A percentile compares a stretch with the other conserved stretches of the same genome.
Conservation (phyloP, 1,140 invertebrate species). For the Pectinophora gossypiella region DNA sequence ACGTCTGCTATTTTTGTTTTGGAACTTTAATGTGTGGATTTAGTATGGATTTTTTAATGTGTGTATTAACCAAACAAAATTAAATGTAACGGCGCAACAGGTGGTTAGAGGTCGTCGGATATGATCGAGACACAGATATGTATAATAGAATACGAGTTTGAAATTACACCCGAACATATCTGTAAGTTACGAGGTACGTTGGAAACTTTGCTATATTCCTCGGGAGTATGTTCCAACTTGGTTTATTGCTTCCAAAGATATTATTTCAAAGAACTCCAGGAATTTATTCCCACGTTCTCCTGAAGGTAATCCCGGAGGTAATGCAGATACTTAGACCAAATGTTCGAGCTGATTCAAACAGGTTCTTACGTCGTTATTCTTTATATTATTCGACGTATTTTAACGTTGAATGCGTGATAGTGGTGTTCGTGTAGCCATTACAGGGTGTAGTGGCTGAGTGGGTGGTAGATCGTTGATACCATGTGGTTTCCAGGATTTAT, state of each 20-base stretch:
- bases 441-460: too few relatives aligned
- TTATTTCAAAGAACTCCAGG: constrained; percentile 59
- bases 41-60: too few relatives aligned
- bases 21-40: too few relatives aligned
- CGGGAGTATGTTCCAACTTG: constrained; percentile 55
- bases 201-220: constrained; percentile 56
- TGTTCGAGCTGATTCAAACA: too few relatives aligned
- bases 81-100: not conserved
- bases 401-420: too few relatives aligned
- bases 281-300: constrained; percentile 53
- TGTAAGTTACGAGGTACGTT: constrained; percentile 39
- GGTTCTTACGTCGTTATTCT: too few relatives aligned
- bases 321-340: constrained; percentile 51
- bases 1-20: too few relatives aligned
- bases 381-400: too few relatives aligned
- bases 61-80: too few relatives aligned
- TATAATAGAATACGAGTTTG: not conserved
- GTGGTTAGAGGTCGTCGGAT: not conserved
- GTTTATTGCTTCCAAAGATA: constrained; percentile 60
- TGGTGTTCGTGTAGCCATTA: too few relatives aligned
- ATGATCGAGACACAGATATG: not conserved
- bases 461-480: too few relatives aligned
- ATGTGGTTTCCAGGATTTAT: too few relatives aligned
- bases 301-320: constrained; percentile 52
- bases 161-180: constrained; percentile 7